Conservation (phyloP, 2,888 invertebrate species). For the Scaptodrosophila latifasciaeformis region DNA sequence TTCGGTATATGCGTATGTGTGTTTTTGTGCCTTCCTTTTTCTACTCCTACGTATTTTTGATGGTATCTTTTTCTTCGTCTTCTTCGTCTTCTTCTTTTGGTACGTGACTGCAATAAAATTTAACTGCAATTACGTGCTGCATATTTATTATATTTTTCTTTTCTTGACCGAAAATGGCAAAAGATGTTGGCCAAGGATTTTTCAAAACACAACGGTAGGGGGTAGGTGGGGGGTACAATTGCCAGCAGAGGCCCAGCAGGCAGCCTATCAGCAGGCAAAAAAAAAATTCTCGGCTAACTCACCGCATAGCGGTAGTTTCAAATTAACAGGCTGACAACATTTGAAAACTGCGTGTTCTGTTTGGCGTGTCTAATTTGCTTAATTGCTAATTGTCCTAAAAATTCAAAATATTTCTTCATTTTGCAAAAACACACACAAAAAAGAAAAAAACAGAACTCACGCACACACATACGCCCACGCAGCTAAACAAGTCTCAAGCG, state of each 20-base stretch:
- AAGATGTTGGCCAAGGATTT: conserved; percentile 1
- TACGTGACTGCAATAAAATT: conserved; percentile 63
- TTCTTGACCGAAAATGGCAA: conserved; percentile 34
- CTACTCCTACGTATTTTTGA: neutral
- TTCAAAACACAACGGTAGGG: no score
- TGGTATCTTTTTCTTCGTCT: conserved; percentile 3
- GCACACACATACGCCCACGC: neutral
- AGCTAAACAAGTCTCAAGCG: neutral
- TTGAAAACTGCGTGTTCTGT: neutral
- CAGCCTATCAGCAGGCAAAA: no score
- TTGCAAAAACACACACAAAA: conserved; percentile 1
- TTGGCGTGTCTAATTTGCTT: conserved; percentile 32
- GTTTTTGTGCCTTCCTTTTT: neutral
- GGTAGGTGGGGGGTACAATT: no score
- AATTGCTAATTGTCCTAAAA: conserved; percentile 20
- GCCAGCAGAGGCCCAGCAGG: conserved; percentile 16
- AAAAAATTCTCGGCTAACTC: no score
- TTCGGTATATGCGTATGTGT: neutral
- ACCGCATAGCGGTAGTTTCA: neutral
- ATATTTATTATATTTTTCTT: conserved; percentile 15
- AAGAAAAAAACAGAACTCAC: no score
- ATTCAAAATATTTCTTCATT: neutral
- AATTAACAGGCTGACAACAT: neutral
- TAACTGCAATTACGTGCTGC: conserved; percentile 61
- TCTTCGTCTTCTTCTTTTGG: conserved; percentile 19